Conservation (phyloP, 2,113 vertebrate species). For the Felis chaus region DNA sequence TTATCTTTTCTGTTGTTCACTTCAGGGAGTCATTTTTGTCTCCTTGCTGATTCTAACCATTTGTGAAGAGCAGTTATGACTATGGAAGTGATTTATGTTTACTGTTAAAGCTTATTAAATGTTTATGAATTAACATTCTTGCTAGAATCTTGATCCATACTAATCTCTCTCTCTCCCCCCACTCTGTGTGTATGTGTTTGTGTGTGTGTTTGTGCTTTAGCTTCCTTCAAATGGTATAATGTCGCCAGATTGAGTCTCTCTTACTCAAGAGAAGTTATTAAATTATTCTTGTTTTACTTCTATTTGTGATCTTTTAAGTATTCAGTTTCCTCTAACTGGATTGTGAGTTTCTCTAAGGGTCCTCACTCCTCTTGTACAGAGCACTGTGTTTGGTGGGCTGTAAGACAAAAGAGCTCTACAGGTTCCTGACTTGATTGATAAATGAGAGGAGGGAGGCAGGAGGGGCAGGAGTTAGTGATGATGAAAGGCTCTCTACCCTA, state of each 20-base stretch:
- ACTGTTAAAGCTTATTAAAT: neutral
- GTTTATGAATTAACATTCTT: neutral
- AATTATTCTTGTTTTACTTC: neutral
- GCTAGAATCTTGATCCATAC: neutral
- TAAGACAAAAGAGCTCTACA: neutral
- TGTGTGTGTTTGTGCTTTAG: neutral
- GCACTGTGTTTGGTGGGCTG: neutral
- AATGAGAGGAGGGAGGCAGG: neutral
- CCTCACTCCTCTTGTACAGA: neutral
- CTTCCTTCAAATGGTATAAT: neutral
- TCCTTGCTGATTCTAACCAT: neutral
- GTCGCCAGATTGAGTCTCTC: neutral
- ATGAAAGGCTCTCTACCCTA: neutral
- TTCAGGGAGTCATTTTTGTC: neutral
- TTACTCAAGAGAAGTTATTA: neutral
- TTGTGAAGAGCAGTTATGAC: neutral
- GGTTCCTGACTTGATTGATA: neutral
- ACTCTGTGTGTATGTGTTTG: too few relatives aligned
- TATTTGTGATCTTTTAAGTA: neutral
- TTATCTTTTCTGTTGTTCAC: neutral
- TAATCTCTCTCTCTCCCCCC: neutral
- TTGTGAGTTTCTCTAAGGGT: neutral
- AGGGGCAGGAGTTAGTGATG: neutral
- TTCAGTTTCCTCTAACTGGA: slow-evolving; percentile 9
- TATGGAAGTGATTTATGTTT: neutral